Evolutionary conservation across 2,888 invertebrate genomes (phyloP).

Genomic region (Bedellia somnulentella): DNA sequence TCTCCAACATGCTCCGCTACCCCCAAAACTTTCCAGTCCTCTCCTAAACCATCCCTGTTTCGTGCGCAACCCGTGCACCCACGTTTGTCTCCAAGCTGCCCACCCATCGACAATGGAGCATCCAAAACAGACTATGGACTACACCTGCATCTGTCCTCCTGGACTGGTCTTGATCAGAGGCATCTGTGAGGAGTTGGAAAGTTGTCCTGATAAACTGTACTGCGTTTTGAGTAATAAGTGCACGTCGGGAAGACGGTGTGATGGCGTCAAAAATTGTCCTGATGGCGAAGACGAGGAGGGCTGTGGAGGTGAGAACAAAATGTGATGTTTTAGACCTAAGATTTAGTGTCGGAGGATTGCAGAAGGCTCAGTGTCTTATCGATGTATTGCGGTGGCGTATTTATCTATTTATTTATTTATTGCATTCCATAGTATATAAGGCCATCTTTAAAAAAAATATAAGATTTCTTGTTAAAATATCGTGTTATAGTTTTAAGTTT

Average conservation of each 20-base stretch:
- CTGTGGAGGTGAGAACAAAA: constrained; percentile 36
- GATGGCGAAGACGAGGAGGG: constrained; percentile 54
- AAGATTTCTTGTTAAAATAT: too few species aligned
- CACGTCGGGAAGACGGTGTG: constrained; percentile 37
- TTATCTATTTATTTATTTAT: too few species aligned
- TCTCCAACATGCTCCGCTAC: constrained; percentile 21
- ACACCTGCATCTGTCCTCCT: constrained; percentile 67
- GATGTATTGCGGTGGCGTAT: too few species aligned
- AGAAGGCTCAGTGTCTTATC: too few species aligned
- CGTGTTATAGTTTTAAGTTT: too few species aligned
- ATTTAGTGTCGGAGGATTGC: too few species aligned
- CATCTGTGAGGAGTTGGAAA: constrained; percentile 55
- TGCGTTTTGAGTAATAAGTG: constrained; percentile 48
- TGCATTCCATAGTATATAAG: too few species aligned
- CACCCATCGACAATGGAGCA: constrained; percentile 11
- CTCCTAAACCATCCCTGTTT: constrained; percentile 59
- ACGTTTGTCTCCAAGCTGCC: constrained; percentile 66
- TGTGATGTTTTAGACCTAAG: too few species aligned
- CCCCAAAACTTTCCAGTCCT: constrained; percentile 15
- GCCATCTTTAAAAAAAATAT: too few species aligned
- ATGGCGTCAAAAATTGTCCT: constrained; percentile 52
- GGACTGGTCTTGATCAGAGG: constrained; percentile 58
- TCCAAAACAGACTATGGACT: constrained; percentile 9
- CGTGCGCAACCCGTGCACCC: constrained; percentile 69
- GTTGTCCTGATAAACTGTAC: constrained; percentile 50